Base-by-base conservation (phyloP, 2,113 vertebrate genomes). In the Pachycephala philippinensis region DNA sequence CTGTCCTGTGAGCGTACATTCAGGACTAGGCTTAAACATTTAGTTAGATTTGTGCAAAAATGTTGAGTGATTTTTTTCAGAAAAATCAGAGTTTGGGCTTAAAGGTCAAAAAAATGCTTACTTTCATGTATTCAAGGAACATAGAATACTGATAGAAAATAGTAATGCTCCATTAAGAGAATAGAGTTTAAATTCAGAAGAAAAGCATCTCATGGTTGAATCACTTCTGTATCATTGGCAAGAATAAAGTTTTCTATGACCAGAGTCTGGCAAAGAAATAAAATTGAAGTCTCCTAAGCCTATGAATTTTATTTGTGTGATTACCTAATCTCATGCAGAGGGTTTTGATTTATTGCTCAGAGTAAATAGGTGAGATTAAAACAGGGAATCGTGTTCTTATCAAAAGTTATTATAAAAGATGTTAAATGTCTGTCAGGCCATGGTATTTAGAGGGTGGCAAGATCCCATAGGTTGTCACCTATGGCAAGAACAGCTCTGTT, bases 401-500 rank as follows among this genome's bases (percentile, higher is more conserved):
- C 23, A 39, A 53, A 74, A 61, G 18, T 30, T 72, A 13, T 78
- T 74, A 5, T 2, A 69, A 64, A 84, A 61, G n/a, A 20, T 61
- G 13, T 59, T 89, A 31, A 59, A 33, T 54, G 4, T 57, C 15
- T 79, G 26, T 64, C 5, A 30, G 54, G 31, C 42, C 14, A 2
- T 79, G 60, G 7, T 39, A 30, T 83, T 83, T 83, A 53, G 35
- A 83, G 21, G 50, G 14, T 89, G 54, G 17, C 37, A 69, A 65
- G 30, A 30, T 57, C 28, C 18, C 0, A 0, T 39, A 21, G 13
- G 7, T 33, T 61, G 44, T 30, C 31, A n/a, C 31, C 4, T 3
- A 2, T 40, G 37, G 13, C 56, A 63, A 35, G 54, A 69, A 13
- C 22, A 66, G 26, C 24, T 80, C 40, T 94, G 16, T 40, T 50